Evolutionary conservation across 2,797 vertebrate species (phyloP).

Genomic region (Myripristis jacobus): DNA sequence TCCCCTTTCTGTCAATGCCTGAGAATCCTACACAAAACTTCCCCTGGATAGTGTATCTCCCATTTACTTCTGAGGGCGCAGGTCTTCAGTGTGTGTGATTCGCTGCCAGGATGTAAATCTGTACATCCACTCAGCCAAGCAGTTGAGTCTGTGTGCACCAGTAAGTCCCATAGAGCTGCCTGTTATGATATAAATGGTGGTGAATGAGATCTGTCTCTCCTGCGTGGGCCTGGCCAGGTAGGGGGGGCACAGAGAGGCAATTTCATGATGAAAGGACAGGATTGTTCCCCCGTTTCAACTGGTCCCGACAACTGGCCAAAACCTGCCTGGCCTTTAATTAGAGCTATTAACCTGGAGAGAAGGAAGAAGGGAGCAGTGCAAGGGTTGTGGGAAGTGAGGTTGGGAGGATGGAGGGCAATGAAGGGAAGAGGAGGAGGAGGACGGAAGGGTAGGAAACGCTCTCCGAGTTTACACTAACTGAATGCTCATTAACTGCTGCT

Average conservation of each 20-base stretch:
- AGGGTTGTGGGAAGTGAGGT: conserved; percentile 29
- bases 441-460: conserved; percentile 12
- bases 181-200: conserved; percentile 53
- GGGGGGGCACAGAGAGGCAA: conserved; percentile 41
- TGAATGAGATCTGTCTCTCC: conserved; percentile 59
- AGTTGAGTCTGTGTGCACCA: conserved; percentile 41
- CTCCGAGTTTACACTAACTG: conserved; percentile 10
- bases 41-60: not conserved
- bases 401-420: conserved; percentile 13
- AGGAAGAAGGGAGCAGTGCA: conserved; percentile 21
- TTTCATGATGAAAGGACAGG: conserved; percentile 78
- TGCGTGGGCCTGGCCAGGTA: conserved; percentile 18
- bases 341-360: conserved; percentile 72
- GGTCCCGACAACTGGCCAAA: conserved; percentile 61
- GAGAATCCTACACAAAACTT: conserved; percentile 1
- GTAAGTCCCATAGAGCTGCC: conserved; percentile 19
- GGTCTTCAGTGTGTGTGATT: conserved; percentile 3
- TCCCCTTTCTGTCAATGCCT: conserved; percentile 1
- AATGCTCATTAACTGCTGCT: conserved; percentile 4
- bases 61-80: not conserved
- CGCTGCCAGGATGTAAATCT: conserved; percentile 30
- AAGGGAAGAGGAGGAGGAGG: not conserved
- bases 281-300: conserved; percentile 74
- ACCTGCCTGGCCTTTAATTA: conserved; percentile 77
- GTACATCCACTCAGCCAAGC: conserved; percentile 42